Percentiles rank a stretch among this genome's conserved stretches.
These are phyloP conservation scores for Drosophila formosana DNA, from an alignment of 2,888 invertebrate species.

Conservation along the genomic window DNA sequence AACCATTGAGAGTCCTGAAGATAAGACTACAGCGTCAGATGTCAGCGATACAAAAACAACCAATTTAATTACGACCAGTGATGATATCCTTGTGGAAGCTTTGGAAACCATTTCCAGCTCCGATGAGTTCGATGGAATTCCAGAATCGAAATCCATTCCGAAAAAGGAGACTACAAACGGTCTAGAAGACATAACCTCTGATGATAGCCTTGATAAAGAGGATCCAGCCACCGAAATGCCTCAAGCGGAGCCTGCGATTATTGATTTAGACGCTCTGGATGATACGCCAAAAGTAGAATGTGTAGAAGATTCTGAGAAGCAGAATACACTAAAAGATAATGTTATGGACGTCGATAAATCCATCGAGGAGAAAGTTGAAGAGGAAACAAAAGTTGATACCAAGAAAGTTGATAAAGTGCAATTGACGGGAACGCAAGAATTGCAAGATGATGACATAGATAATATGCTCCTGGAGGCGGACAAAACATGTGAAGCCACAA, in stretches of 20 bases:
- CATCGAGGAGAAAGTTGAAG: background rate
- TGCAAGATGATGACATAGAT: slow-evolving; percentile 14
- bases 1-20: slow-evolving; percentile 10
- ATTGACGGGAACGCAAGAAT: slow-evolving; percentile 25
- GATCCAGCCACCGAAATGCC: background rate
- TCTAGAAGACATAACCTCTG: slow-evolving; percentile 58
- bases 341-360: background rate
- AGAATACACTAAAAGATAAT: background rate
- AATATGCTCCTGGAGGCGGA: background rate
- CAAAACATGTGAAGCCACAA: background rate
- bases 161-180: slow-evolving; percentile 18
- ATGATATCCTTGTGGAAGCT: slow-evolving; percentile 66
- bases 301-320: slow-evolving; percentile 1
- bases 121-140: slow-evolving; percentile 55
- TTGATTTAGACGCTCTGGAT: slow-evolving; percentile 60
- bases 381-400: background rate
- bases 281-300: slow-evolving; percentile 29
- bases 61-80: slow-evolving; percentile 23
- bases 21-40: background rate
- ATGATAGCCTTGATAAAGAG: slow-evolving; percentile 33
- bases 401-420: background rate
- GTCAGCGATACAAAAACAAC: background rate
- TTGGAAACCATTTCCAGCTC: slow-evolving; percentile 65
- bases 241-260: slow-evolving; percentile 24
- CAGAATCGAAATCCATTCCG: background rate